phyloP scores from a whole-genome alignment of 2,797 vertebrate species.

The Rousettus madagascariensis region DNA sequence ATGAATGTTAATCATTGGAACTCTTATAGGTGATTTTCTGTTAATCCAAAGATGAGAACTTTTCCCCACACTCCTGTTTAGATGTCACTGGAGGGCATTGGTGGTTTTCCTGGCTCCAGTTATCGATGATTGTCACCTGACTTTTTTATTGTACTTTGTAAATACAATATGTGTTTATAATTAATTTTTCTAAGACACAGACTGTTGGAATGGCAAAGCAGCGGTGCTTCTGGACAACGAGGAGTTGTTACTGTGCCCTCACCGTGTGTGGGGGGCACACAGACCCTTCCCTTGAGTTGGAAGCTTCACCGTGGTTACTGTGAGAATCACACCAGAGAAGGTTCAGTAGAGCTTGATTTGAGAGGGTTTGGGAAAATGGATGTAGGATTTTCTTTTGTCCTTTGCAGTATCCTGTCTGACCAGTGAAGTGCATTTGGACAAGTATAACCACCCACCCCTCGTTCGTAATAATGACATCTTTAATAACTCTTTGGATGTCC shows the following conservation, averaged over 20 bases:
- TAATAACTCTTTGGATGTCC: not conserved
- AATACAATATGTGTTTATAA: not conserved
- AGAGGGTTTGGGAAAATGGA: not conserved
- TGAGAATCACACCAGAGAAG: not conserved
- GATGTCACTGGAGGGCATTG: not conserved
- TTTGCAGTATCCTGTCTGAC: not conserved
- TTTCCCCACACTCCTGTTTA: not conserved
- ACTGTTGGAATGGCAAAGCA: not conserved
- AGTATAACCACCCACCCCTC: not conserved
- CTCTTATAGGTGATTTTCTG: not conserved
- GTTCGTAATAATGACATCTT: not conserved
- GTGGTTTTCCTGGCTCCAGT: not conserved
- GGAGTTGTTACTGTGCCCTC: not conserved
- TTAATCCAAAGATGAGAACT: not conserved
- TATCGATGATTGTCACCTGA: not conserved
- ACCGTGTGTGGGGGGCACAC: not conserved
- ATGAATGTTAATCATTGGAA: not conserved
- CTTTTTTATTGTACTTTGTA: not conserved
- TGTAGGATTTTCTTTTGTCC: not conserved
- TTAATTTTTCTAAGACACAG: not conserved
- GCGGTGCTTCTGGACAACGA: not conserved
- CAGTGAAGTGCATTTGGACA: not conserved
- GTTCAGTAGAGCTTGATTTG: not conserved
- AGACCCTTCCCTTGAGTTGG: not conserved
- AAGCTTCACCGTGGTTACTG: not conserved